Evolutionary conservation across 2,113 vertebrate genomes (phyloP).

Genomic region (Malurus alboscapulatus): DNA sequence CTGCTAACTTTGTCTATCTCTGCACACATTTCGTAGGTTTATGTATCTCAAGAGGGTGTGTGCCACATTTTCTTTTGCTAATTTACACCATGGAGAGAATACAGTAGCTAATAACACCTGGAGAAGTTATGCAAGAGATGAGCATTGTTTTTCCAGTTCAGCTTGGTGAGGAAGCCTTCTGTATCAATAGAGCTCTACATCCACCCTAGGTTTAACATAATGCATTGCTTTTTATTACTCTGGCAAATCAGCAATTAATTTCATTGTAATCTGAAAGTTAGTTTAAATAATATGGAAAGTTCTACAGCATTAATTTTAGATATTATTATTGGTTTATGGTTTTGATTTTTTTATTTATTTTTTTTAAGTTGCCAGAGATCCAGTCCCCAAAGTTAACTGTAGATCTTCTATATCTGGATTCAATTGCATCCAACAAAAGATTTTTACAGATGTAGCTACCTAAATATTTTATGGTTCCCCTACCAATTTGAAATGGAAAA

Average conservation of each 20-base stretch:
- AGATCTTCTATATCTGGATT: not conserved
- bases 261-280: not conserved
- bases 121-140: not conserved
- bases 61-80: not conserved
- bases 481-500: conserved; percentile 39
- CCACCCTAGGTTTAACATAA: not conserved
- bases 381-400: not conserved
- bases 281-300: not conserved
- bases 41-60: not conserved
- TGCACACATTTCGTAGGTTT: not conserved
- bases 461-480: conserved; percentile 26
- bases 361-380: not conserved
- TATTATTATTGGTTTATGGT: not conserved
- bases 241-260: not conserved
- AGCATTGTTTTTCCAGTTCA: not conserved
- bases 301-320: not conserved
- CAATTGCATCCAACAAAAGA: conserved; percentile 15
- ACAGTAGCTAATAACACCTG: not conserved
- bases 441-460: not conserved
- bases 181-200: not conserved
- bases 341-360: not conserved
- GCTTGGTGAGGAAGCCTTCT: not conserved
- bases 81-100: not conserved
- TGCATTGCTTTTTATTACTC: not conserved
- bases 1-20: not conserved